Percentiles rank a stretch among this genome's conserved stretches.
Conservation (phyloP, 2,888 invertebrate genomes). For the Apeira syringaria region DNA sequence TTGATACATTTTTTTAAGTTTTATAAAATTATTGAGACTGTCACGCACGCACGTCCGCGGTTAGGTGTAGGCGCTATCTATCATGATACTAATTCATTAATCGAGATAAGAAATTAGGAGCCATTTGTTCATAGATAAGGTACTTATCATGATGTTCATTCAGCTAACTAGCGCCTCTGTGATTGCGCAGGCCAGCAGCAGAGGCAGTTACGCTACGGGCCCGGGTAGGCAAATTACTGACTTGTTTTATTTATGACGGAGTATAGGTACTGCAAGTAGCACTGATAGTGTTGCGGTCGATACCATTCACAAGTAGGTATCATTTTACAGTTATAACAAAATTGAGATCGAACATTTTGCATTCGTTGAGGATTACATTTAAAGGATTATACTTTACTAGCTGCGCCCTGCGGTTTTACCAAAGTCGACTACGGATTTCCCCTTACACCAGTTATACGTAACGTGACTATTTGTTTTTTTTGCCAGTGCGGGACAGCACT, state of each 20-base stretch:
- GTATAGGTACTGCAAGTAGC: not conserved
- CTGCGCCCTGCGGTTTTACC: too few species aligned
- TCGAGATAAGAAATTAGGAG: constrained; percentile 58
- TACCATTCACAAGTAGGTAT: not conserved
- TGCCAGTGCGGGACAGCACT: too few species aligned
- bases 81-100: constrained; percentile 52
- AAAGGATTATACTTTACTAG: too few species aligned
- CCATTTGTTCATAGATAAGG: constrained; percentile 57
- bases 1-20: constrained; percentile 51
- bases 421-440: too few species aligned
- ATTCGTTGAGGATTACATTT: too few species aligned
- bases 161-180: constrained; percentile 37
- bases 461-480: too few species aligned
- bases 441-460: too few species aligned
- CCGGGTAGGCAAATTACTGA: not conserved
- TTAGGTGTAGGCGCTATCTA: constrained; percentile 45
- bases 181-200: not conserved
- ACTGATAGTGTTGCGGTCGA: not conserved
- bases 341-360: not conserved
- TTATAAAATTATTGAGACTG: constrained; percentile 28
- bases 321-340: not conserved
- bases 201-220: not conserved
- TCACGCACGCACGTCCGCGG: constrained; percentile 47
- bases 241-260: not conserved
- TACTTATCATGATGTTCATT: constrained; percentile 53